These are phyloP conservation scores for Chymomyza caudatula DNA, from an alignment of 2,888 invertebrate species.

Conservation along the genomic window DNA sequence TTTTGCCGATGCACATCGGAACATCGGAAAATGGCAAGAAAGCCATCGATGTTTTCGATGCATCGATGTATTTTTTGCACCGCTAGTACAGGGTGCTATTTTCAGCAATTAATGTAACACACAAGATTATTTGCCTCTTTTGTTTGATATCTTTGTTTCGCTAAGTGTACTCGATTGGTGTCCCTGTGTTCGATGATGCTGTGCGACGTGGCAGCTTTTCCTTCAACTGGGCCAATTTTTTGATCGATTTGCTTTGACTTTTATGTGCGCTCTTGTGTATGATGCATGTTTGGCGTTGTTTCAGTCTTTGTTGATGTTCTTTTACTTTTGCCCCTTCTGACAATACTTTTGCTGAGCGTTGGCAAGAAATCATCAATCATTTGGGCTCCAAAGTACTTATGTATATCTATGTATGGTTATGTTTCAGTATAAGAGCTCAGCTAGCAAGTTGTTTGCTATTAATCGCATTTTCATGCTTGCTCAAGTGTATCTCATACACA, in stretches of 20 bases:
- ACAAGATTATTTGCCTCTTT: no score
- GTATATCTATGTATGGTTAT: neutral
- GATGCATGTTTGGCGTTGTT: neutral
- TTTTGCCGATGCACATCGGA: no score
- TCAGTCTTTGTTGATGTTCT: neutral
- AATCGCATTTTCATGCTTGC: neutral
- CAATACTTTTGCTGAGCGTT: constrained; percentile 23
- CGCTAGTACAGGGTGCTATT: no score
- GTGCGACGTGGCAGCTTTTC: neutral
- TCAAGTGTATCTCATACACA: neutral
- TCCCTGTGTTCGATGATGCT: neutral
- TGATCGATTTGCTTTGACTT: neutral
- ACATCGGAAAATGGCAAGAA: no score
- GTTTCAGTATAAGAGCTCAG: neutral
- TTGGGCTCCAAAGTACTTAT: neutral
- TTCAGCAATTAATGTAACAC: no score
- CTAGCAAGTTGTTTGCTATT: neutral
- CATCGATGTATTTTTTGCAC: no score
- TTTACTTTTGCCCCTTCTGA: neutral
- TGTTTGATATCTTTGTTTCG: neutral
- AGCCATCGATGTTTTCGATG: no score
- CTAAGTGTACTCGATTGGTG: neutral
- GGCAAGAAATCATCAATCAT: constrained; percentile 36
- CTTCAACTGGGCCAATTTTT: neutral
- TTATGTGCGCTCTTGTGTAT: neutral